Conservation (phyloP, 2,888 invertebrate species). For the Pharmacophagus antenor region DNA sequence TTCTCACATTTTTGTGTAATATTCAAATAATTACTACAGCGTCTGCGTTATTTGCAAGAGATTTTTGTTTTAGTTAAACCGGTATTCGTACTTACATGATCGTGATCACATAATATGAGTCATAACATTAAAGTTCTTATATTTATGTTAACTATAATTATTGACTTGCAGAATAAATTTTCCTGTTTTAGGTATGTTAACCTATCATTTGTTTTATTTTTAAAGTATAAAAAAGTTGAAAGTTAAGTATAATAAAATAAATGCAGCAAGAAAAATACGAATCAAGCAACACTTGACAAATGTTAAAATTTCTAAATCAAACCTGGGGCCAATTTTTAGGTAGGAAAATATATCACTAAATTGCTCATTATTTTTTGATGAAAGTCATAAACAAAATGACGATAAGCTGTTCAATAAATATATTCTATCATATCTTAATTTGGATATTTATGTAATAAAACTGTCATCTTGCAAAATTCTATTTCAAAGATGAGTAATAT, state of each 20-base stretch:
- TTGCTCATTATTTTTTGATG: no score
- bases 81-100: slow-evolving; percentile 7
- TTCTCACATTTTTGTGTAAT: slow-evolving; percentile 13
- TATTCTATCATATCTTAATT: no score
- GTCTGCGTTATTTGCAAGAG: slow-evolving; percentile 11
- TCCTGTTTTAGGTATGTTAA: neutral
- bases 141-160: neutral
- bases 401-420: no score
- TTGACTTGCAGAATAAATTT: neutral
- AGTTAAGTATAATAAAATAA: neutral
- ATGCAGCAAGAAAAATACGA: neutral
- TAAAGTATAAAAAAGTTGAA: neutral
- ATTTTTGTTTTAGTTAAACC: slow-evolving; percentile 16
- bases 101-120: slow-evolving; percentile 1
- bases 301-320: neutral
- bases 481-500: no score
- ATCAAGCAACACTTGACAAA: neutral
- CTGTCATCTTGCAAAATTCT: no score
- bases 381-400: no score
- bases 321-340: no score
- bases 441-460: no score
- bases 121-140: neutral
- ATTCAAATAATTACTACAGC: slow-evolving; percentile 5
- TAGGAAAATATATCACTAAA: no score
- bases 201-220: neutral